phyloP scores from a whole-genome alignment of 2,113 vertebrate species.

The Saccopteryx leptura region DNA sequence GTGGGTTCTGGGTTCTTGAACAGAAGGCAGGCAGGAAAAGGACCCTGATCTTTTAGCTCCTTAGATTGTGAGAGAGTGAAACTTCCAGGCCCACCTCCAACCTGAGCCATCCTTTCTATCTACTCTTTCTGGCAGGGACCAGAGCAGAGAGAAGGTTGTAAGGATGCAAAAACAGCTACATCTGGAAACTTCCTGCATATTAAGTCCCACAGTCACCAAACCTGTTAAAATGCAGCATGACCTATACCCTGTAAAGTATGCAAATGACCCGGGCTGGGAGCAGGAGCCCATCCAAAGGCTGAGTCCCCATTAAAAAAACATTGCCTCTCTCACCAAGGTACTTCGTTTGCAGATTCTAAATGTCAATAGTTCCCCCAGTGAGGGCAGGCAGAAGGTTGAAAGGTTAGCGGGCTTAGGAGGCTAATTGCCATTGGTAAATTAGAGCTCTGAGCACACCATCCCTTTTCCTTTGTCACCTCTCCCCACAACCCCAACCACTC shows the following conservation, averaged over 20 bases:
- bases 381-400: conserved; percentile 82
- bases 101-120: background rate
- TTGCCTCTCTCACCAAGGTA: conserved; percentile 65
- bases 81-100: background rate
- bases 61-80: background rate
- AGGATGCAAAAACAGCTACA: background rate
- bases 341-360: conserved; percentile 85
- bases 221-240: conserved; percentile 69
- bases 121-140: background rate
- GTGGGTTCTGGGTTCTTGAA: background rate
- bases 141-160: background rate
- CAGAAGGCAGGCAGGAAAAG: background rate
- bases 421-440: conserved; percentile 81
- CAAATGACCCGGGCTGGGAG: conserved; percentile 61
- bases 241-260: conserved; percentile 69
- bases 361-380: conserved; percentile 86
- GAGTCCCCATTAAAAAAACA: conserved; percentile 85
- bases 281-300: conserved; percentile 31
- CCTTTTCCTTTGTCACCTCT: conserved; percentile 47
- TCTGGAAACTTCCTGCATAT: background rate
- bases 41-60: background rate
- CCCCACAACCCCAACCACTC: background rate
- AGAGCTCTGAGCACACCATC: conserved; percentile 59
- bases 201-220: background rate
- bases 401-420: conserved; percentile 81